phyloP scores from a whole-genome alignment of 2,797 vertebrate species.

The Chloroceryle inda region DNA sequence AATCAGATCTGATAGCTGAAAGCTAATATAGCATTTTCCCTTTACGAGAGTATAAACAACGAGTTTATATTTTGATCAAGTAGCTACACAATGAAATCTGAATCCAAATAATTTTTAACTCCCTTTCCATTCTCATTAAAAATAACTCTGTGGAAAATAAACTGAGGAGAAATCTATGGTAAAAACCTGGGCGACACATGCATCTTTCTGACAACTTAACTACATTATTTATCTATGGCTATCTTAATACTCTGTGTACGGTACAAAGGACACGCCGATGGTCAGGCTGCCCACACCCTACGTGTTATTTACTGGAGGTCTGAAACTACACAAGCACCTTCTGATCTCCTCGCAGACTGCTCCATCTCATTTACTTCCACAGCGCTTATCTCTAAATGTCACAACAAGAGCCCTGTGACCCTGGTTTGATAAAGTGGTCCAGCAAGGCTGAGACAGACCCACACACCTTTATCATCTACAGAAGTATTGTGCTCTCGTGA shows the following conservation, averaged over 20 bases:
- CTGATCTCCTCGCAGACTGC: neutral
- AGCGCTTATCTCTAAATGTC: conserved; percentile 36
- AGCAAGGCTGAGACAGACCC: conserved; percentile 3
- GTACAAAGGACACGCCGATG: neutral
- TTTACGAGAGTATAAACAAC: conserved; percentile 15
- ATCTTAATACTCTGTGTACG: neutral
- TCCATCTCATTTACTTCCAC: conserved; percentile 36
- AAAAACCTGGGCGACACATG: neutral
- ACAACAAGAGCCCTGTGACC: neutral
- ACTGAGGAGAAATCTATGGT: conserved; percentile 10
- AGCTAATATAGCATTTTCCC: conserved; percentile 17
- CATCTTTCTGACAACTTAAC: conserved; percentile 8
- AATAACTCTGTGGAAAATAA: conserved; percentile 27
- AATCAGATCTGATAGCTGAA: conserved; percentile 54
- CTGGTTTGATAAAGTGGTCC: neutral
- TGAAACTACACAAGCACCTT: neutral
- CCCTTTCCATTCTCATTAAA: conserved; percentile 49
- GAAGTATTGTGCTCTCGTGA: neutral
- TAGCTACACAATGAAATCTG: conserved; percentile 47
- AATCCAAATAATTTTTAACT: conserved; percentile 55
- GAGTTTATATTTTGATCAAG: conserved; percentile 57
- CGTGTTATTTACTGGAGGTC: neutral
- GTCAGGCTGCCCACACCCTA: neutral
- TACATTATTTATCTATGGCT: neutral
- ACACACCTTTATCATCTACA: neutral